phyloP scores from a whole-genome alignment of 1,140 invertebrate species.

The Ephestia elutella region DNA sequence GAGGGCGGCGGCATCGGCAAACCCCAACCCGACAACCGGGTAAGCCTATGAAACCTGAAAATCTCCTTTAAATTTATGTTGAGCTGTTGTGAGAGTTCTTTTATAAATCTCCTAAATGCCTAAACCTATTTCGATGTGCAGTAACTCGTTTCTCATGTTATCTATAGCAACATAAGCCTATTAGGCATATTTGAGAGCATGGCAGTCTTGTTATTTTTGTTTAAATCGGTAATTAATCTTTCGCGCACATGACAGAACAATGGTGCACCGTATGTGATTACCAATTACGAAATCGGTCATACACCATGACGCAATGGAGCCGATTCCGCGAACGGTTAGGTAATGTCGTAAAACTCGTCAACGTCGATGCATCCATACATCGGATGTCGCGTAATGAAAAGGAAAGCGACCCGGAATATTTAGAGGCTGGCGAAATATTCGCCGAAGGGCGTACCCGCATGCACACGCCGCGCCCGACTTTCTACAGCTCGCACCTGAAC shows the following conservation, averaged over 20 bases:
- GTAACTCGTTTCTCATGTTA: too few species aligned
- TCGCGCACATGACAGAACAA: constrained; percentile 16
- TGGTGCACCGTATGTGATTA: constrained; percentile 23
- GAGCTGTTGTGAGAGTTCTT: too few species aligned
- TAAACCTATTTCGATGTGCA: too few species aligned
- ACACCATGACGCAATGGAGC: constrained; percentile 34
- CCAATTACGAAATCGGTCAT: constrained; percentile 37
- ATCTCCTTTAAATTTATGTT: too few species aligned
- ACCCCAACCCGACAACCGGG: constrained; percentile 87
- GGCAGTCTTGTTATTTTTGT: too few species aligned
- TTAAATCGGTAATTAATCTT: background rate
- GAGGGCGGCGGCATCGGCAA: constrained; percentile 84
- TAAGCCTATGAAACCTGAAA: constrained; percentile 27
- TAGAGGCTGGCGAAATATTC: constrained; percentile 61
- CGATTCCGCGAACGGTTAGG: constrained; percentile 45
- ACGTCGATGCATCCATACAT: constrained; percentile 26
- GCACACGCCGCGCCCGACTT: constrained; percentile 41
- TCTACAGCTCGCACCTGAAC: constrained; percentile 44
- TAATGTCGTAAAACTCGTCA: constrained; percentile 43
- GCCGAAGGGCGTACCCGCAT: constrained; percentile 69
- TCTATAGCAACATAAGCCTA: too few species aligned
- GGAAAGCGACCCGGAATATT: constrained; percentile 63
- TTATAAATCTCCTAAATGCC: too few species aligned
- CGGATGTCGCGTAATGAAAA: constrained; percentile 61
- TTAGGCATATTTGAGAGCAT: too few species aligned